phyloP scores from a whole-genome alignment of 2,797 vertebrate genomes.

The Neopelma chrysocephalum region DNA sequence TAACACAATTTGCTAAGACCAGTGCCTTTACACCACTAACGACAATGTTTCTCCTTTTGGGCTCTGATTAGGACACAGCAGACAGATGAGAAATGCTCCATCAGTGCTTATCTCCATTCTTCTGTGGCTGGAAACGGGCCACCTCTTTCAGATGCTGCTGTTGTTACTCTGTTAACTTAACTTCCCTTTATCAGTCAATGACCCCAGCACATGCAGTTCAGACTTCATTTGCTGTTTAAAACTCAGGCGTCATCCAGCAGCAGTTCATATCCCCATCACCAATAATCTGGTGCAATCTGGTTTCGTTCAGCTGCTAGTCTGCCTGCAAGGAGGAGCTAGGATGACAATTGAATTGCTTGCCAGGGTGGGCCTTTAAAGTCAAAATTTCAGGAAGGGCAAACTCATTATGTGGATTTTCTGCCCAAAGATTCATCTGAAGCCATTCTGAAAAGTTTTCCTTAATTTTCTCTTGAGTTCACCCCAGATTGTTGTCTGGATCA shows the following conservation, averaged over 20 bases:
- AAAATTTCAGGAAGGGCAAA: neutral
- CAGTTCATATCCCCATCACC: neutral
- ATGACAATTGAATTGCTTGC: neutral
- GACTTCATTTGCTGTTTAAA: conserved; percentile 39
- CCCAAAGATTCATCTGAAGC: neutral
- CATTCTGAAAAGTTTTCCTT: neutral
- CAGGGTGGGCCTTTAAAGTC: neutral
- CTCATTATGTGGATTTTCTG: neutral
- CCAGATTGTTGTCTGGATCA: neutral
- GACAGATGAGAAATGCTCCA: conserved; percentile 10
- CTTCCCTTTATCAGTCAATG: conserved; percentile 9
- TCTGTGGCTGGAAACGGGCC: neutral
- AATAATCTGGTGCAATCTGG: conserved; percentile 3
- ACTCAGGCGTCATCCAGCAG: neutral
- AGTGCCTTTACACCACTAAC: neutral
- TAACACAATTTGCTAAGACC: neutral
- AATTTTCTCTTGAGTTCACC: neutral
- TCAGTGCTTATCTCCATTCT: conserved; percentile 18
- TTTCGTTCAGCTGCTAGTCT: neutral
- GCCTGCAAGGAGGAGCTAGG: neutral
- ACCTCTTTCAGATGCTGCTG: neutral
- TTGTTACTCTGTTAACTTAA: neutral
- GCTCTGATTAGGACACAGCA: neutral
- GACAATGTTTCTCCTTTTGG: neutral
- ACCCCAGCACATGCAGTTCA: neutral